phyloP scores from a whole-genome alignment of 2,797 vertebrate genomes.

The Sebastolobus altivelis region DNA sequence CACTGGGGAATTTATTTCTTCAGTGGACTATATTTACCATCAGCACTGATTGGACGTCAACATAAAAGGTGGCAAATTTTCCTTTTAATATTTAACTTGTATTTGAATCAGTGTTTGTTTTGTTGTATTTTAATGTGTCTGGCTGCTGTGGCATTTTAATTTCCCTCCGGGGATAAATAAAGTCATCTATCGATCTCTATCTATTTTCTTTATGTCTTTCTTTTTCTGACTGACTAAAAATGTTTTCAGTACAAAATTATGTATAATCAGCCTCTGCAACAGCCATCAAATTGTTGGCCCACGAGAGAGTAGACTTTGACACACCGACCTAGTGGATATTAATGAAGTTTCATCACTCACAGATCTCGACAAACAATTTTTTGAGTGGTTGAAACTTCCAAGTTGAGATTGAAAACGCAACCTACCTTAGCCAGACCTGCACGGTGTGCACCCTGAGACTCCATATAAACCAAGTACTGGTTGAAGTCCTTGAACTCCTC shows the following conservation, averaged over 20 bases:
- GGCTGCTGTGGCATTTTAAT: not conserved
- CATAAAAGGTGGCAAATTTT: no score
- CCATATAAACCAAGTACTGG: conserved; percentile 95
- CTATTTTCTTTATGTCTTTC: not conserved
- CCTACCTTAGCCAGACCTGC: conserved; percentile 96
- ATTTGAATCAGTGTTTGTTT: not conserved
- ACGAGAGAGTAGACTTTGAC: not conserved
- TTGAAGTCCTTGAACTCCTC: conserved; percentile 97
- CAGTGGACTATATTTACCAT: no score
- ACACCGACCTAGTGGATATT: not conserved
- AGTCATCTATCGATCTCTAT: not conserved
- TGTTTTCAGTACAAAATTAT: not conserved
- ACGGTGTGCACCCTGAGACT: conserved; percentile 96
- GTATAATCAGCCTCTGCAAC: not conserved
- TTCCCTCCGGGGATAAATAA: not conserved
- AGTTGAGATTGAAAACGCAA: not conserved
- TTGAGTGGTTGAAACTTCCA: not conserved
- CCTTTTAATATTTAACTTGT: not conserved
- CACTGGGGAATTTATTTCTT: no score
- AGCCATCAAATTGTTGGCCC: not conserved
- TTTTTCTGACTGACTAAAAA: not conserved
- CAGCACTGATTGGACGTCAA: no score
- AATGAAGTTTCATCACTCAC: not conserved
- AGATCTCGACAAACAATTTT: not conserved
- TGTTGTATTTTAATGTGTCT: not conserved